Base-by-base conservation (phyloP, 2,888 invertebrate genomes). In the Orgyia antiqua region DNA sequence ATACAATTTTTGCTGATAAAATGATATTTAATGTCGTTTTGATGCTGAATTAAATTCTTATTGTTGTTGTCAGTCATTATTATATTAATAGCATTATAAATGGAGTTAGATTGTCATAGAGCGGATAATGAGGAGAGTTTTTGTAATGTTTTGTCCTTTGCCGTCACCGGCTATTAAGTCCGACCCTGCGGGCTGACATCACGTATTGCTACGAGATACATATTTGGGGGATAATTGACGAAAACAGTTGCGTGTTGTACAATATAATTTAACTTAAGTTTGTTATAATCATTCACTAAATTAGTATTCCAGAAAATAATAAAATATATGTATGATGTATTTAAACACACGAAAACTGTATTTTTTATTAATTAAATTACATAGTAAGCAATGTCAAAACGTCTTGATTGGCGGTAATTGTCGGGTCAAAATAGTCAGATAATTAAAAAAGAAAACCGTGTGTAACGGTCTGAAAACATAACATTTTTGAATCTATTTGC, bases 81-180 rank as follows among this genome's bases (percentile, higher is more conserved):
- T 68, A 68, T 76, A 80, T 82, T 79, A 82, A 83, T 82, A 79
- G 76, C 74, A 80, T 76, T 80, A 78, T 78, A 82, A 84, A 82
- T 79, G 72, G 63, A 68, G 64, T 53, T 54, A 65, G 59, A 72
- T 72, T 78, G 76, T 74, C 71, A 65, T 53, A 52, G 52, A 42
- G 41, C 35, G 37, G 51, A 68, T 74, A 73, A 78, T 78, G 66
- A 67, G 68, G 44, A 45, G 39, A 51, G 66, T 79, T 80, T 78
- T 77, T 77, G 72, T 73, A 64, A 58, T 70, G 51, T 66, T 69
- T 51, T 67, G 71, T 70, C 71, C 71, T 73, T 70, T 68, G 59
- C 51, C 51, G 58, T 58, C 50, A 52, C 42, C 56, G 53, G 57
- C 57, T 55, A 62, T 66, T 69, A 66, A 36, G 36, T 39, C 37